Base-by-base conservation (phyloP, 2,888 invertebrate genomes). In the Dicycla oo region DNA sequence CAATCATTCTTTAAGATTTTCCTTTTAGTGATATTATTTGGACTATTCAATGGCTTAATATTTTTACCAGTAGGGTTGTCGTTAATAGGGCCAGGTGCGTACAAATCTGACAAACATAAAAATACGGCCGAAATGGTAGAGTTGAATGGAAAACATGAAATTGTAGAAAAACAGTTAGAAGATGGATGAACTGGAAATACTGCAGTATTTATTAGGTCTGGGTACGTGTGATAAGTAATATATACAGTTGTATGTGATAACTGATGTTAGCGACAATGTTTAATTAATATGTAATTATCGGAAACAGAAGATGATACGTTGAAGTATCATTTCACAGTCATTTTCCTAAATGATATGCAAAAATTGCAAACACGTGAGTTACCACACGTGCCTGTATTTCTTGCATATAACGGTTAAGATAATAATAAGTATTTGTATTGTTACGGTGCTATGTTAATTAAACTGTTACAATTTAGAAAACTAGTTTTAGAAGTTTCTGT, bases 1-100 rank as follows among this genome's bases (percentile, higher is more conserved):
- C 97, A 97, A 81, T 96, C 98, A 20, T 98, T 98, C 90, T 97
- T 97, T 84, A 95, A 97, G 96, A 98, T 98, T 89, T 98, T 98
- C 90, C 94, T 97, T 60, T 92, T 98, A 71, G 98, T 98, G 1
- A 97, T 98, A 69, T 57, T 97, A 38, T 98, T 98, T 91, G 98
- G 98, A 53, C 92, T 98, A 23, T 98, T 97, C 90, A 97, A 98
- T 91, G 98, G 98, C 20, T 93, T 98, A 45, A 93, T 98, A 45
- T 96, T 98, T 78, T 93, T 98, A 79, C 98, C 98, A 8, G 98
- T 98, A 23, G 93, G 98, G 61, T 93, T 98, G 56, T 98, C 98
- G 85, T 93, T 97, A 74, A 93, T 98, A 64, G 98, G 98, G 2
- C 98, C 98, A 8, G 91, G 91, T 78, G 96, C 97, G 3, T 96